Evolutionary conservation across 2,888 invertebrate species (phyloP).

Genomic region (Caenorhabditis sp.): DNA sequence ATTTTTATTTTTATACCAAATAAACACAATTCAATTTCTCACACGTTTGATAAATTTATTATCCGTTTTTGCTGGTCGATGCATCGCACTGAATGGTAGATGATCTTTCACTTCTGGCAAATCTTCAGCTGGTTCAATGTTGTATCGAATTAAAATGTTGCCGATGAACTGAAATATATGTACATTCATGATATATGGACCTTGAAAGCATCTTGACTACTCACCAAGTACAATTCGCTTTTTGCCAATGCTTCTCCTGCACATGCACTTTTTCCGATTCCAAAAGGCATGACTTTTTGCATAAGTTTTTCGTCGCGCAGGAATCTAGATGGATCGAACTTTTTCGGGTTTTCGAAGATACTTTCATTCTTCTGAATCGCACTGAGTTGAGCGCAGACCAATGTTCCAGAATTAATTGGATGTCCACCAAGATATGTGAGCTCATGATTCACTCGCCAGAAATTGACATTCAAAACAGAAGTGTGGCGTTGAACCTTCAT

Average conservation of each 20-base stretch:
- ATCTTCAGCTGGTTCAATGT: not conserved
- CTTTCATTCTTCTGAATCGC: slow-evolving; percentile 36
- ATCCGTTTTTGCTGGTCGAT: no score
- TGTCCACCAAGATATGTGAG: slow-evolving; percentile 25
- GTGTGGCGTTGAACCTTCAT: slow-evolving; percentile 47
- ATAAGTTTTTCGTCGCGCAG: slow-evolving; percentile 22
- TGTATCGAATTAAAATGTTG: not conserved
- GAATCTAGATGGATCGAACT: slow-evolving; percentile 43
- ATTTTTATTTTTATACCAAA: no score
- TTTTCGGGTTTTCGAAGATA: slow-evolving; percentile 18
- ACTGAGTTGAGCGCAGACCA: slow-evolving; percentile 38
- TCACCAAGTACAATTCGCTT: slow-evolving; percentile 48
- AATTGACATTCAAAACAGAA: slow-evolving; percentile 40
- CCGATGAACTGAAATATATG: slow-evolving; percentile 3
- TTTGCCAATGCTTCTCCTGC: slow-evolving; percentile 46
- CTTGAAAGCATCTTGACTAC: not conserved
- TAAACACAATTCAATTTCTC: no score
- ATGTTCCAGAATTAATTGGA: slow-evolving; percentile 24
- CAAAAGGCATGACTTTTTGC: slow-evolving; percentile 40
- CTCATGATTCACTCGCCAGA: slow-evolving; percentile 33
- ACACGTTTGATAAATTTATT: no score
- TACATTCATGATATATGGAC: not conserved
- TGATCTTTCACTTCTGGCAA: not conserved
- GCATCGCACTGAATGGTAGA: no score
- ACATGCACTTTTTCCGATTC: slow-evolving; percentile 44